These are phyloP conservation scores for Cervus canadensis DNA, from an alignment of 2,113 vertebrate genomes.

Conservation along the genomic window DNA sequence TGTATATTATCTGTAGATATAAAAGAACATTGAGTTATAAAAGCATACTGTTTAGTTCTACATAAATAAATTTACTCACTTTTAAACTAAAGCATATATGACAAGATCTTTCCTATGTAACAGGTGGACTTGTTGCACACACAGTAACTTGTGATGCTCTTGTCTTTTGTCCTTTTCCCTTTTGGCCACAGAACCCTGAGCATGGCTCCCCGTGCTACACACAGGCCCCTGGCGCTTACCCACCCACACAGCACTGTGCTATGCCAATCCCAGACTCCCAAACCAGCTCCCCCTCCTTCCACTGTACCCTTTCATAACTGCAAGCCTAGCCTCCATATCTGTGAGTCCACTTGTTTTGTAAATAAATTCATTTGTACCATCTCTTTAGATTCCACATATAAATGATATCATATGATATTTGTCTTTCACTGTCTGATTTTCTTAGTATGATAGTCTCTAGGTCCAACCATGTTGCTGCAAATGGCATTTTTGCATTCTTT, in stretches of 20 bases:
- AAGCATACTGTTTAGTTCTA: background rate
- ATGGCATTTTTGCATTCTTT: background rate
- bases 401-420: background rate
- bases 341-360: background rate
- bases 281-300: background rate
- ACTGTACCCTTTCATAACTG: background rate
- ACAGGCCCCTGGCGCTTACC: background rate
- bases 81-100: slow-evolving; percentile 20
- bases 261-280: background rate
- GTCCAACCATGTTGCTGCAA: background rate
- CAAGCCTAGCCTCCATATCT: background rate
- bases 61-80: slow-evolving; percentile 7
- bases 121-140: slow-evolving; percentile 2
- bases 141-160: background rate
- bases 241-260: background rate
- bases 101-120: slow-evolving; percentile 4
- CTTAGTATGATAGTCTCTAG: background rate
- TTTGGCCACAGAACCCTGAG: background rate
- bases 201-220: background rate
- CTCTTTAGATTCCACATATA: background rate
- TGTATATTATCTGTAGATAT: background rate
- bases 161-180: background rate
- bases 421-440: background rate
- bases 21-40: background rate
- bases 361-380: background rate